Percentiles rank a stretch among this genome's conserved stretches.
phyloP scores from a whole-genome alignment of 2,113 vertebrate species.

The Cynoglossus semilaevis region DNA sequence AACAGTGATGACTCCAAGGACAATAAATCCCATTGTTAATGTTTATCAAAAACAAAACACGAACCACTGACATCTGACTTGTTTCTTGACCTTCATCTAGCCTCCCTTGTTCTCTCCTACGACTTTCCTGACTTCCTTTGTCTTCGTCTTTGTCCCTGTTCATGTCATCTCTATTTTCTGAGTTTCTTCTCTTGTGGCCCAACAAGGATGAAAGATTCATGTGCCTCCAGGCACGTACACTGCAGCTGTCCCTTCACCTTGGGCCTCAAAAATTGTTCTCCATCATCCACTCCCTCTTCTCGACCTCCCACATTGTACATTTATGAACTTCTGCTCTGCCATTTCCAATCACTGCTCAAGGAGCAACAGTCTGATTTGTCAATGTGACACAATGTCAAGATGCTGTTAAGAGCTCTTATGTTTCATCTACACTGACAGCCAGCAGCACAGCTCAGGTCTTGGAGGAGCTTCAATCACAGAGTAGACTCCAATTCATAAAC shows the following conservation, averaged over 20 bases:
- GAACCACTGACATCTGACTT: no score
- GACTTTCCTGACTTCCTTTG: neutral
- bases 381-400: conserved; percentile 64
- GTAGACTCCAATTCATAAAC: conserved; percentile 5
- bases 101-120: neutral
- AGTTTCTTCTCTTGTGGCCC: conserved; percentile 2
- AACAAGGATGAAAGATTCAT: conserved; percentile 57
- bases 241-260: conserved; percentile 35
- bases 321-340: conserved; percentile 55
- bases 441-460: conserved; percentile 39
- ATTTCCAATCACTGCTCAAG: conserved; percentile 53
- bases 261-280: conserved; percentile 28
- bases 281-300: conserved; percentile 24
- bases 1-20: no score
- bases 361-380: conserved; percentile 46
- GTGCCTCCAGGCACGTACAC: conserved; percentile 30
- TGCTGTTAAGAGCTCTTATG: conserved; percentile 30
- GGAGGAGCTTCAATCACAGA: conserved; percentile 46
- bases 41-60: neutral
- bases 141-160: neutral
- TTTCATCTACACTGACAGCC: conserved; percentile 57
- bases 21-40: no score
- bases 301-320: conserved; percentile 55
- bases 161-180: conserved; percentile 12
- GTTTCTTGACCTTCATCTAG: neutral